These are phyloP conservation scores for Ditylenchus dipsaci DNA, from an alignment of 1,140 invertebrate genomes.

Conservation along the genomic window DNA sequence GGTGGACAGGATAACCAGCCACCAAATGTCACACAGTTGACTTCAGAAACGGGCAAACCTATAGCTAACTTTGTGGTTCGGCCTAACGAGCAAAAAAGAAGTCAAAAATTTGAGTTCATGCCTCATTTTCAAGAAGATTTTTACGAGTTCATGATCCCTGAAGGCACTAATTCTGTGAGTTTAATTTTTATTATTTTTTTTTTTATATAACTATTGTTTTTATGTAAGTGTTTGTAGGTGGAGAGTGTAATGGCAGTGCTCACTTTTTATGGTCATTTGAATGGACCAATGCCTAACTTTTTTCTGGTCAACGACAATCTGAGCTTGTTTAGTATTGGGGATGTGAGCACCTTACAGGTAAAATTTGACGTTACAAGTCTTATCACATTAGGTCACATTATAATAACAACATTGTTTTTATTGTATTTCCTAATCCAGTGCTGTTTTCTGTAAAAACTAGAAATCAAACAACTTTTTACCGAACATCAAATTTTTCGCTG, in stretches of 20 bases:
- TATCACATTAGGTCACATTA: too few relatives aligned
- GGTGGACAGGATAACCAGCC: neutral
- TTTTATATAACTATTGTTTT: neutral
- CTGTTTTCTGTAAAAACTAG: too few relatives aligned
- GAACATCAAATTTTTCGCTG: too few relatives aligned
- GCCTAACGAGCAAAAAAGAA: conserved; percentile 13
- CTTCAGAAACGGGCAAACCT: neutral
- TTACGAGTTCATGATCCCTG: conserved; percentile 39
- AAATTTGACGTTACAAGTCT: too few relatives aligned
- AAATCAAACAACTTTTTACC: too few relatives aligned
- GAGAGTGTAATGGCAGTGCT: conserved; percentile 25
- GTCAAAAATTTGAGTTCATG: conserved; percentile 38
- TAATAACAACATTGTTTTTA: conserved; percentile 1
- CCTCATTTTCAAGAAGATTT: conserved; percentile 34
- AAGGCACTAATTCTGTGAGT: conserved; percentile 19
- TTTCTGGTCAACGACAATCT: conserved; percentile 14
- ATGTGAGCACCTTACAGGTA: conserved; percentile 27
- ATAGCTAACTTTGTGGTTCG: conserved; percentile 25
- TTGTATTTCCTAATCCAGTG: too few relatives aligned
- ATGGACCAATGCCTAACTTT: conserved; percentile 24
- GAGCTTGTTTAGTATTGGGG: conserved; percentile 30
- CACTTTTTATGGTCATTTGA: conserved; percentile 21
- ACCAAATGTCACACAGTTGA: neutral
- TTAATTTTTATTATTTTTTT: neutral
- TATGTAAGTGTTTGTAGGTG: neutral